Evolutionary conservation across 2,888 invertebrate genomes (phyloP), one percentile per base, ranked within the genome.

Genomic region (Philonicus albiceps): DNA sequence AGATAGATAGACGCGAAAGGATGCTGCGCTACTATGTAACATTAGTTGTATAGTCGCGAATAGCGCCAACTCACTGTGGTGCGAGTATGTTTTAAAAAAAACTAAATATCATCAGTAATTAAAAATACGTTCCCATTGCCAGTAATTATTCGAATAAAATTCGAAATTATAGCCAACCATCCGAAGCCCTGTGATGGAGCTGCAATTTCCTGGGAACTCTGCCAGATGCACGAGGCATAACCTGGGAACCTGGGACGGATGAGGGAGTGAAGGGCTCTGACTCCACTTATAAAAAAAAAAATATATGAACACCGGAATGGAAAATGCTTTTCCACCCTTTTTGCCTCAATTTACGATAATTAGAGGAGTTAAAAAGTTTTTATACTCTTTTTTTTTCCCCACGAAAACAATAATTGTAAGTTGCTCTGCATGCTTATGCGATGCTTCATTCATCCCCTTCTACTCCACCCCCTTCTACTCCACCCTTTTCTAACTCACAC

Each of bases 341-440:
- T 76, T 76, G 27, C 76, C 40, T 31, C 27, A 80, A 80, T 80
- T 80, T 53, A 49, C 53, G 49, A 19, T 49, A 80, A 80, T 80
- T 80, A 80, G 49, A 64, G 40, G 80, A 53, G 31, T 80, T 80
- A 31, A 53, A 43, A 43, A 19, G 49, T 43, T 49, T 53, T 80
- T 80, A 16, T 80, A 53, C 27, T 64, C 19, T 11, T 64, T 64
- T 64, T 55, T 22, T 64, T 64, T 27, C 27, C 19, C 27, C 19
- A 19, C 13, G 64, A 64, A 64, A 64, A 64, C 64, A 64, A 64
- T 64, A 64, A 64, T 64, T 64, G 64, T 64, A 64, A 64, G 64
- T 64, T 64, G 64, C 22, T 11, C 64, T 64, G 64, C 64, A 64
- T 64, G 64, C 22, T 64, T 64, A 22, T 22, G 64, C 64, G 64